Evolutionary conservation across 2,113 vertebrate species (phyloP), one percentile per base, ranked within the genome.

Genomic region (Chlorodrepanis virens): DNA sequence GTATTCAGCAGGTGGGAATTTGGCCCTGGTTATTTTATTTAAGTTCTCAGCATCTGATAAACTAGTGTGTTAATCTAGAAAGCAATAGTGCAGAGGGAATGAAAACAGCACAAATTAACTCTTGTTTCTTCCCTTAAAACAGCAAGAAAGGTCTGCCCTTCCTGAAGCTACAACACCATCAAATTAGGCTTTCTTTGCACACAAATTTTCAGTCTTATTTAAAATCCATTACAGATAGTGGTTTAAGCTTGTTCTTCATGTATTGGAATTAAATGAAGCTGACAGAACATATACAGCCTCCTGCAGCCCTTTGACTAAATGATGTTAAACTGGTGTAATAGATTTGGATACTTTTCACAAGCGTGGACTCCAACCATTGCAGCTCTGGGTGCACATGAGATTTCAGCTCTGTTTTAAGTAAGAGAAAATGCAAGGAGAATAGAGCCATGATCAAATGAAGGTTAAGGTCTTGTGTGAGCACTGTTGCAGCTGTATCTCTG

Each of bases 401-500:
- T 59, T 87, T 86, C 2, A 88, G 67, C 31, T 83, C 65, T 87
- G 50, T 35, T 93, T 91, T 61, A 85, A 93, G 53, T 40, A 56
- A 91, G 17, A 57, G 31, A 93, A 94, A 95, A 87, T 52, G 4
- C 94, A 93, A 91, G 56, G 45, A 83, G 33, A 78, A 49, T 21
- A 64, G 20, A 85, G 40, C 20, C 68, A 44, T 0, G 1, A 67
- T 65, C 61, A 76, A 60, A 42, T 39, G 33, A 89, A 83, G 44
- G 27, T 70, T 81, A 37, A 65, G 68, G 53, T 85, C 83, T 61
- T 71, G 75, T 79, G 71, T 37, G 45, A 79, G 75, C 14, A 18
- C 64, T 27, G 65, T 81, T 94, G 89, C 97, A 98, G 98, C 97
- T 98, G 97, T 93, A 91, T 85, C 93, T 97, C 85, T 96, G 91